Evolutionary conservation across 2,113 vertebrate species (phyloP).

Genomic region (Muscicapa adusta): DNA sequence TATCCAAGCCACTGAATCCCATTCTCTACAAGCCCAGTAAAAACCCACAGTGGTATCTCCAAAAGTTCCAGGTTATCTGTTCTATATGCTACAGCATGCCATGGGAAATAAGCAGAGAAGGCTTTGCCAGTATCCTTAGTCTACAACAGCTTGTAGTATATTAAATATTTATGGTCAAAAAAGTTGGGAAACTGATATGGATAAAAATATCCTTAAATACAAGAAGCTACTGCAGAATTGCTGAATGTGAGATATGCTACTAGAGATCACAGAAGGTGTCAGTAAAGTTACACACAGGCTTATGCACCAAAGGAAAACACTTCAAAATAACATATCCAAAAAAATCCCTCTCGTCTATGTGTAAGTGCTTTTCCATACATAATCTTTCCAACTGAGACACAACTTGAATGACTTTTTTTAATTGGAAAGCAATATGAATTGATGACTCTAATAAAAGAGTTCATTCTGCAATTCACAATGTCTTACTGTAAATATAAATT

Average conservation of each 20-base stretch:
- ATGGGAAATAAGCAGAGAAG: neutral
- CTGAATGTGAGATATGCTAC: neutral
- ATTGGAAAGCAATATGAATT: neutral
- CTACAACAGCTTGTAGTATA: neutral
- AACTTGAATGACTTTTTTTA: neutral
- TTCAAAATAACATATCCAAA: neutral
- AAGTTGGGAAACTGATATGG: neutral
- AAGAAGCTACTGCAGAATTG: neutral
- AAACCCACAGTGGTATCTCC: neutral
- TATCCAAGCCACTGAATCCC: neutral
- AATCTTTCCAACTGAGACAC: neutral
- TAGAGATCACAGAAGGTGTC: neutral
- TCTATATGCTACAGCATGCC: neutral
- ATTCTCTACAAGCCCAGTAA: neutral
- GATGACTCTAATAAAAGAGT: neutral
- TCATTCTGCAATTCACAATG: neutral
- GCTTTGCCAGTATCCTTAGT: neutral
- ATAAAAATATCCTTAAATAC: neutral
- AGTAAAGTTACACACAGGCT: neutral
- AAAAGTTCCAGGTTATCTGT: neutral
- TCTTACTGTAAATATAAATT: neutral
- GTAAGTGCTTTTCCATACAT: neutral
- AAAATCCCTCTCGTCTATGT: fast-evolving
- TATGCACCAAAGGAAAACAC: neutral
- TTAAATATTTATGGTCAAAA: neutral